Percentiles rank a stretch among this genome's conserved stretches.
phyloP scores from a whole-genome alignment of 2,888 invertebrate species.

The Plemyria rubiginata region DNA sequence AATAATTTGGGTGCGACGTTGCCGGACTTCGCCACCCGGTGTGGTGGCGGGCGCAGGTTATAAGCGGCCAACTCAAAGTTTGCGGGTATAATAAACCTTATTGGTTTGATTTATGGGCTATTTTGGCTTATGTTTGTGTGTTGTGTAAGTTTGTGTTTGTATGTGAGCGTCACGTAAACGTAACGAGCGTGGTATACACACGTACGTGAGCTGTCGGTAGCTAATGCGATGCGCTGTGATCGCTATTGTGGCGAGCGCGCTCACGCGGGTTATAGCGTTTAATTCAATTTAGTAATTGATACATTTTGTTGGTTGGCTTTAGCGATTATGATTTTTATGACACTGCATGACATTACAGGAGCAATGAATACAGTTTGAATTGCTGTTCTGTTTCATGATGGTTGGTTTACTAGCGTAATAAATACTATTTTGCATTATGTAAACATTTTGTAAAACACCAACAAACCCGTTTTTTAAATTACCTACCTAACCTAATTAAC shows the following conservation, averaged over 20 bases:
- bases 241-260: constrained; percentile 78
- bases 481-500: too few relatives aligned
- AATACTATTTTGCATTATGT: too few relatives aligned
- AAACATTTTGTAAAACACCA: too few relatives aligned
- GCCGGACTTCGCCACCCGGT: constrained; percentile 82
- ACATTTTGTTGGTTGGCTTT: constrained; percentile 74
- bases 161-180: constrained; percentile 81
- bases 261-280: constrained; percentile 80
- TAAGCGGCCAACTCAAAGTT: constrained; percentile 61
- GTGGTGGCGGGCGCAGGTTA: constrained; percentile 74
- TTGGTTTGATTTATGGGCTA: constrained; percentile 51
- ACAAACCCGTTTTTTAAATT: too few relatives aligned
- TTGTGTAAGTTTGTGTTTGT: constrained; percentile 62
- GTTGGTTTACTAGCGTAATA: too few relatives aligned
- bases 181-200: constrained; percentile 81
- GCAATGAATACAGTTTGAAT: constrained; percentile 12
- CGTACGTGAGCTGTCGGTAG: constrained; percentile 80
- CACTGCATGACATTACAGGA: constrained; percentile 23
- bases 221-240: constrained; percentile 82
- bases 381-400: background rate
- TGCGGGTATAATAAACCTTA: constrained; percentile 55
- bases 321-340: constrained; percentile 36
- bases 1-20: constrained; percentile 83
- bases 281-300: constrained; percentile 85
- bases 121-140: constrained; percentile 53